Evolutionary conservation across 2,113 vertebrate species (phyloP), one percentile per base, ranked within the genome.

Genomic region (Solenodon paradoxus): DNA sequence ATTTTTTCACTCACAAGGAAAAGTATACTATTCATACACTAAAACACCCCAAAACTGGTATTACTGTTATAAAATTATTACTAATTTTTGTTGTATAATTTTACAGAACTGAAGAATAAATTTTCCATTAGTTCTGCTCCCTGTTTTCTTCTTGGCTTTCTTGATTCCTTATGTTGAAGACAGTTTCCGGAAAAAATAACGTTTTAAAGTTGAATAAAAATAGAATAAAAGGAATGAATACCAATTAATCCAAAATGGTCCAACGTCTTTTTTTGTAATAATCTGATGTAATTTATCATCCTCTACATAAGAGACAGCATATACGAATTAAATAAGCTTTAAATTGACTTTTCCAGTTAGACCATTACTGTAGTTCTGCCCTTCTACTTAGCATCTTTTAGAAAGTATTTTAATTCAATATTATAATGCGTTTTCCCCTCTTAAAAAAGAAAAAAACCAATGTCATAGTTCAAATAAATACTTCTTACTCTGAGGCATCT

Each of bases 21-120:
- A 96, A 87, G 28, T 64, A 24, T 61, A 87, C 74, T 94, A 91
- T 53, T 88, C 57, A 96, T 22, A 94, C 2, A 78, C 28, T 42
- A 30, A 74, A 61, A 30, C 79, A 32, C 64, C 15, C 64, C 7
- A 88, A 61, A 88, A 42, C 9, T 55, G 57, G 57, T 64, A 93
- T 87, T 79, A 88, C 82, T 57, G 20, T 15, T 74, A 0, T 69
- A 77, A 88, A 92, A 53, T 74, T 75, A 84, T 30, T 71, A n/a
- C n/a, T n/a, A n/a, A n/a, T 88, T 94, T 92, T 90, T 96, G 68
- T 61, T 80, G n/a, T 64, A 69, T 85, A 75, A 72, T 81, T 69
- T 96, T 84, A 96, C 7, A 81, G 32, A 90, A 74, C 38, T 35
- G 10, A 87, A 96, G 49, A 94, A 78, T 57, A 17, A 57, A 83